Evolutionary conservation across 2,797 vertebrate species (phyloP).

Genomic region (Furcifer pardalis): DNA sequence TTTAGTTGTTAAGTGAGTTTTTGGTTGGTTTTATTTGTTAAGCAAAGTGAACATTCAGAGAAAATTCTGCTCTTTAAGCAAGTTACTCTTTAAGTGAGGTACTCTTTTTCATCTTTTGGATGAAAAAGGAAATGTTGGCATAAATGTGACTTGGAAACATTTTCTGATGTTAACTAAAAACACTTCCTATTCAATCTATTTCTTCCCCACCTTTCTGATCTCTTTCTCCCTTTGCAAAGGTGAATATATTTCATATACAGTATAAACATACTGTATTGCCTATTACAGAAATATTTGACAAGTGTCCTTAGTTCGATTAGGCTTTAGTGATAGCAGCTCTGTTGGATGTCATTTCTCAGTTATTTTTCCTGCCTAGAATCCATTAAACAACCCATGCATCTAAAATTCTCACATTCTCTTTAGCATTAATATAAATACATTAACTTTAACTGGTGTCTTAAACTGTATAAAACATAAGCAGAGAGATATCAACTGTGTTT

Average conservation of each 20-base stretch:
- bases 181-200: fast-evolving
- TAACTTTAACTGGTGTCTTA: not conserved
- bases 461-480: not conserved
- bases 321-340: not conserved
- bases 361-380: not conserved
- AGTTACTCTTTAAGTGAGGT: no score
- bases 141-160: not conserved
- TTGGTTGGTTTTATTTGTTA: no score
- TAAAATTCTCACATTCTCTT: not conserved
- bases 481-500: not conserved
- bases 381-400: not conserved
- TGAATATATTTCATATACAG: not conserved
- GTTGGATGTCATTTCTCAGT: not conserved
- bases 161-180: not conserved
- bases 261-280: not conserved
- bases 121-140: not conserved
- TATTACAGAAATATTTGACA: not conserved
- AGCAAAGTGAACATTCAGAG: no score
- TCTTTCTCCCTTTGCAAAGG: not conserved
- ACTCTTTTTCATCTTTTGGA: no score
- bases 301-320: not conserved
- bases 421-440: conserved; percentile 21
- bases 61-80: no score
- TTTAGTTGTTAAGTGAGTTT: no score
- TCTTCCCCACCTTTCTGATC: not conserved